Evolutionary conservation across 2,797 vertebrate species (phyloP).

Genomic region (Thamnophis elegans): DNA sequence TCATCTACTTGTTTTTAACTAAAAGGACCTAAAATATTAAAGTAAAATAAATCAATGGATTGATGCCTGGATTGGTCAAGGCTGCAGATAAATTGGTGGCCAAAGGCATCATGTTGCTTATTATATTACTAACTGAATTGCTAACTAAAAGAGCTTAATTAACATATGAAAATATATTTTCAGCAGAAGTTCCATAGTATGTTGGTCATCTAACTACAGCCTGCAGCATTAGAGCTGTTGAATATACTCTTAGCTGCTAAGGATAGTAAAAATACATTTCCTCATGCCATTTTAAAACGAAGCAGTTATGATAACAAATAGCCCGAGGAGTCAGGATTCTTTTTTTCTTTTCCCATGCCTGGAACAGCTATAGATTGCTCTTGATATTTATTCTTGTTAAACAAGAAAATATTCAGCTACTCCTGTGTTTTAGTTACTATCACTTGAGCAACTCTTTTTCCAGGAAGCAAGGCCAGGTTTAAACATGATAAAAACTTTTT

Average conservation of each 20-base stretch:
- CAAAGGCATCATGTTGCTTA: neutral
- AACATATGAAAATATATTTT: neutral
- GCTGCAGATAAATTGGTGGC: neutral
- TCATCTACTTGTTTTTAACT: neutral
- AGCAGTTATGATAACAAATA: constrained; percentile 23
- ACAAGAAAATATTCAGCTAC: neutral
- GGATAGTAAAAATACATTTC: constrained; percentile 19
- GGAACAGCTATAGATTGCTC: constrained; percentile 22
- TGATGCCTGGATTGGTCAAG: neutral
- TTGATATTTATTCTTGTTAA: neutral
- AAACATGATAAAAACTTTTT: neutral
- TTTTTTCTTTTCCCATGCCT: constrained; percentile 32
- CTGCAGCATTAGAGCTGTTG: neutral
- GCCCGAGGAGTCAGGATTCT: constrained; percentile 29
- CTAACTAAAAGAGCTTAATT: neutral
- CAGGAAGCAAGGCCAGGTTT: neutral
- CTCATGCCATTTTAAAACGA: rapidly evolving
- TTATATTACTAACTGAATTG: neutral
- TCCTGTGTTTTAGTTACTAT: neutral
- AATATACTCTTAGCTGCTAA: constrained; percentile 6
- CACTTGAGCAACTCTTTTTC: neutral
- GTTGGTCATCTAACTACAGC: constrained; percentile 4
- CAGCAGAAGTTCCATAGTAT: constrained; percentile 14
- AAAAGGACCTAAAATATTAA: neutral
- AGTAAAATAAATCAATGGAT: neutral